Conservation (phyloP, 2,888 invertebrate species). For the Trichacis sp. region DNA sequence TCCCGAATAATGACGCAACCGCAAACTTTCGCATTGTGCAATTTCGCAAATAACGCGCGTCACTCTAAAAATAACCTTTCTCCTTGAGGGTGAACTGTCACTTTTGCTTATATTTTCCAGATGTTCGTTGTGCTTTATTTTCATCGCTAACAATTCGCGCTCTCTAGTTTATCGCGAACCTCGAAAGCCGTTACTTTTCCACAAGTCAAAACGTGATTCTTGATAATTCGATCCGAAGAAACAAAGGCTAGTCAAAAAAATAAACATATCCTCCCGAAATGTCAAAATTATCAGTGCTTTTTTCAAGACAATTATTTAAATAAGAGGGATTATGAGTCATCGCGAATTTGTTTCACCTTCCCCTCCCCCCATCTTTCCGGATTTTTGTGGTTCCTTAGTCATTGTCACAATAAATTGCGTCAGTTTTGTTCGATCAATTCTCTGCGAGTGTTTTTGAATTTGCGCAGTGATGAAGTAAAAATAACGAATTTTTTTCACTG, state of each 20-base stretch:
- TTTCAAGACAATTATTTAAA: too few species aligned
- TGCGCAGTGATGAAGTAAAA: not conserved
- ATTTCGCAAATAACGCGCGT: not conserved
- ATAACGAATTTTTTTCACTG: too few species aligned
- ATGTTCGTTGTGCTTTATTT: constrained; percentile 3
- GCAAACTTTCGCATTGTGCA: constrained; percentile 10
- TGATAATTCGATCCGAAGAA: too few species aligned
- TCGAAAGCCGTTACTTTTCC: not conserved
- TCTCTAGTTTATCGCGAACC: not conserved
- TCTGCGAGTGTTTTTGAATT: too few species aligned
- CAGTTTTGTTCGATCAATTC: too few species aligned
- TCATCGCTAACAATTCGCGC: not conserved
- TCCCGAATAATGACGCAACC: not conserved
- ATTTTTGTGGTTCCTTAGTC: too few species aligned
- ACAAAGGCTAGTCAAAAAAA: not conserved
- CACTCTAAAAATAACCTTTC: constrained; percentile 12
- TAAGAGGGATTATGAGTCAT: too few species aligned
- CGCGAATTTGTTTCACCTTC: too few species aligned
- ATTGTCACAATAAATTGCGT: too few species aligned
- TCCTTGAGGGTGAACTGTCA: constrained; percentile 10
- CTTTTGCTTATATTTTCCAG: constrained; percentile 15
- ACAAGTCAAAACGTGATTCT: not conserved
- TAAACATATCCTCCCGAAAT: constrained; percentile 3
- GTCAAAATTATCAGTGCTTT: constrained; percentile 4
- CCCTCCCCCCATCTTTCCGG: too few species aligned